Percentiles rank a stretch among this genome's conserved stretches.
Conservation (phyloP, 2,113 vertebrate genomes). For the Rhegmatorhina hoffmannsi region DNA sequence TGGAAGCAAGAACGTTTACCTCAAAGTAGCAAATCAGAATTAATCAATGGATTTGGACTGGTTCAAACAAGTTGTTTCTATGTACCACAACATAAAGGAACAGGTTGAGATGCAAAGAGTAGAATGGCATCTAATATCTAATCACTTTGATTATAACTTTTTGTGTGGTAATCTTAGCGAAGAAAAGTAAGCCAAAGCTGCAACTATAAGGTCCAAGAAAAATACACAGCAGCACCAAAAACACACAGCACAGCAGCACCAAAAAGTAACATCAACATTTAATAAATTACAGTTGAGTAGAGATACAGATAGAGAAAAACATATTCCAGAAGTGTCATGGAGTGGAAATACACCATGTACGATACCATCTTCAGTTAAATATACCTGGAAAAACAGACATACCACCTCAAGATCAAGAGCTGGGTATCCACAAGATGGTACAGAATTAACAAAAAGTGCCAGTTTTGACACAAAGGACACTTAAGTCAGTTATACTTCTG, state of each 20-base stretch:
- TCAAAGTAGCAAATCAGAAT: background rate
- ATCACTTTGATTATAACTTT: background rate
- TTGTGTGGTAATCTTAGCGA: background rate
- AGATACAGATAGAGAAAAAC: background rate
- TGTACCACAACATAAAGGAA: background rate
- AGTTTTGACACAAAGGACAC: background rate
- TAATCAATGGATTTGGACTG: background rate
- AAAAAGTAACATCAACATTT: background rate
- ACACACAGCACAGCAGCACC: background rate
- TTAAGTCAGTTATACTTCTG: background rate
- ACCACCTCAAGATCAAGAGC: background rate
- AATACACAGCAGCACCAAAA: background rate
- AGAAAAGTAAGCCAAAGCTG: background rate
- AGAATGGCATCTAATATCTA: background rate
- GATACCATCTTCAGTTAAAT: background rate
- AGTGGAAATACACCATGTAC: background rate
- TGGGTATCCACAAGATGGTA: background rate
- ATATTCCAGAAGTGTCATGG: background rate
- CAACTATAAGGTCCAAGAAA: background rate
- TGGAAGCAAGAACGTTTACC: background rate
- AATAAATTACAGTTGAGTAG: background rate
- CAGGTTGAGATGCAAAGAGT: background rate
- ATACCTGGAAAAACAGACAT: background rate
- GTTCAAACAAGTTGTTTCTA: background rate
- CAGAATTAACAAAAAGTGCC: background rate